A percentile compares a stretch with the other conserved stretches of the same genome.
These are phyloP conservation scores for Euplagia quadripunctaria DNA, from an alignment of 2,888 invertebrate genomes.

Conservation along the genomic window DNA sequence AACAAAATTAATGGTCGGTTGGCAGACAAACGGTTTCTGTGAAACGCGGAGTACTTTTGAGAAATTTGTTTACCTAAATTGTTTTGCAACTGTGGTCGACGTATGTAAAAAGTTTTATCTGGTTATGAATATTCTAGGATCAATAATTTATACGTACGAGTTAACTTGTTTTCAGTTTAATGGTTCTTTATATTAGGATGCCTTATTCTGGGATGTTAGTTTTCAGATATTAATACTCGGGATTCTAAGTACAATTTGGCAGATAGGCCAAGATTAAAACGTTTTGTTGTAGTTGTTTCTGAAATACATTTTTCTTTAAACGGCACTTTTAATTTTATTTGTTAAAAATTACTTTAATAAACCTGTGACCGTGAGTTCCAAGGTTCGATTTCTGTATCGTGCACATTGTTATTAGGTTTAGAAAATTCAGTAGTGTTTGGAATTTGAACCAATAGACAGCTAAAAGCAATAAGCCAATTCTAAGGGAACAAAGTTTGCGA, in stretches of 20 bases:
- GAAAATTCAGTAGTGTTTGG: too few relatives aligned
- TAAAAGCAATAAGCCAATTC: neutral
- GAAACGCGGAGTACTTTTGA: conserved; percentile 8
- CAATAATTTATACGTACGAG: neutral
- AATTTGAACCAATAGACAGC: neutral
- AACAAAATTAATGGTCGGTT: conserved; percentile 15
- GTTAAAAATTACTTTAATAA: neutral
- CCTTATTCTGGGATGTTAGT: neutral
- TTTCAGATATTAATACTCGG: neutral
- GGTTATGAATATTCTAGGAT: conserved; percentile 1
- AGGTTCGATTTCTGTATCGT: too few relatives aligned
- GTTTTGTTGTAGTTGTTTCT: neutral
- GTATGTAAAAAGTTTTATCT: conserved; percentile 6
- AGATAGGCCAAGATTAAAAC: neutral
- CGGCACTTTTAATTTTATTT: neutral
- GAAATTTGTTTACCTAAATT: conserved; percentile 14
- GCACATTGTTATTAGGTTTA: neutral
- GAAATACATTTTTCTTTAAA: neutral
- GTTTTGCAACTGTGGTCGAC: conserved; percentile 12
- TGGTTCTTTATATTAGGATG: neutral
- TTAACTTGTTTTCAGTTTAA: neutral
- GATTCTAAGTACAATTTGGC: neutral
- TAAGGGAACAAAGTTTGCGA: neutral
- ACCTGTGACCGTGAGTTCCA: too few relatives aligned
- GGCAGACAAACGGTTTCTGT: conserved; percentile 13